Base-by-base conservation (phyloP, 1,140 invertebrate genomes). In the Lamellibrachia luymesi region DNA sequence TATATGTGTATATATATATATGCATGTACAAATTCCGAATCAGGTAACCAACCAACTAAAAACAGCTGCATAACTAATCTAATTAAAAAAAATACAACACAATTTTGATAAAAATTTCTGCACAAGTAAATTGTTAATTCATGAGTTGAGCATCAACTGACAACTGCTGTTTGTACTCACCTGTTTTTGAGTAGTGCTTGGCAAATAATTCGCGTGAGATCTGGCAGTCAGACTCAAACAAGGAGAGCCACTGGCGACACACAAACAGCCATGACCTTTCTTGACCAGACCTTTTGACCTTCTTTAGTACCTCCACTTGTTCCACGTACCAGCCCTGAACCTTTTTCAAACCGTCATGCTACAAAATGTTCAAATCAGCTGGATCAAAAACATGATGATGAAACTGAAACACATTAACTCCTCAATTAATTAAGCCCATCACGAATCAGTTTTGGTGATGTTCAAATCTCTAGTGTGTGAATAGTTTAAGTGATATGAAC, bases 251-350 rank as follows among this genome's bases (percentile, higher is more conserved):
- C 90, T 96, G 94, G 93, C 96, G 95, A 94, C 95, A 95, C 90
- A 95, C 93, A 94, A 96, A 96, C 22, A 95, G 92, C 95, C 95
- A 96, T n/a, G 94, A 94, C 90, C 95, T 95, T 91, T 96, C 95
- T 27, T 94, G 95, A 91, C 95, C 95, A 50, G 95, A 95, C 38
- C 51, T 50, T 13, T 8, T 56, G 49, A n/a, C 17, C n/a, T 49
- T 27, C 90, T 96, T 96, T 17, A 95, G 94, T 22, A 96, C 93
- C 94, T 96, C 95, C 49, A 96, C 94, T 94, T 95, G 94, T 92
- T 96, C 95, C 90, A 96, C 64, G 93, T 94, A 96, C 96, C 96
- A 96, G n/a, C 95, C 95, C 92, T 96, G 95, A 93, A 95, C 95
- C 90, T 96, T 95, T 91, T 94, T 95, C 91, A 95, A 93, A 25